phyloP scores from a whole-genome alignment of 2,888 invertebrate genomes.

The Exephanes ischioxanthus region DNA sequence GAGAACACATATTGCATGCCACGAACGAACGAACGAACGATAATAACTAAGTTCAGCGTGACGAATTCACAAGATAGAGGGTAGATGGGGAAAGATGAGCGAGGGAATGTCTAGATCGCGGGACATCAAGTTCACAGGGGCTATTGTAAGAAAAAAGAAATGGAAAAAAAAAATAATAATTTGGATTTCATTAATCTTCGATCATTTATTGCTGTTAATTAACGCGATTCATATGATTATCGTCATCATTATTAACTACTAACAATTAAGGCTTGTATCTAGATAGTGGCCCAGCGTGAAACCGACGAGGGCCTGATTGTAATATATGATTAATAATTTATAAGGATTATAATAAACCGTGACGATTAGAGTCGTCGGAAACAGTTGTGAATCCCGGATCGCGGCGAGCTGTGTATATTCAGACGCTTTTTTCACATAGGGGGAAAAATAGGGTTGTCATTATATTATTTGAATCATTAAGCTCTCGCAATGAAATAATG shows the following conservation, averaged over 20 bases:
- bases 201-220: conserved; percentile 70
- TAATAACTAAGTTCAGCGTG: conserved; percentile 15
- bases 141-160: conserved; percentile 38
- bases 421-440: conserved; percentile 71
- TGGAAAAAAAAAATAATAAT: conserved; percentile 32
- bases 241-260: conserved; percentile 73
- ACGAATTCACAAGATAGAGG: conserved; percentile 10
- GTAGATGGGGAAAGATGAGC: not conserved
- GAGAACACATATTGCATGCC: not conserved
- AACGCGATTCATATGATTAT: conserved; percentile 71
- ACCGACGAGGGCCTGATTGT: conserved; percentile 70
- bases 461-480: conserved; percentile 59
- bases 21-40: conserved; percentile 26
- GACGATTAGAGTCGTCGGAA: conserved; percentile 59
- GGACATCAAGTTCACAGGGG: conserved; percentile 46
- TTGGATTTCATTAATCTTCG: conserved; percentile 69
- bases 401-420: conserved; percentile 69
- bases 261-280: conserved; percentile 75
- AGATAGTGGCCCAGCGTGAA: conserved; percentile 68
- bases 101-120: conserved; percentile 44
- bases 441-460: conserved; percentile 67
- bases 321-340: conserved; percentile 69
- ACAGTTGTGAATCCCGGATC: conserved; percentile 51
- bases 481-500: conserved; percentile 20
- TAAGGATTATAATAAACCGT: conserved; percentile 52